Percentiles rank a stretch among this genome's conserved stretches.
Evolutionary conservation across 1,140 invertebrate genomes (phyloP).

Genomic region (Apis laboriosa): DNA sequence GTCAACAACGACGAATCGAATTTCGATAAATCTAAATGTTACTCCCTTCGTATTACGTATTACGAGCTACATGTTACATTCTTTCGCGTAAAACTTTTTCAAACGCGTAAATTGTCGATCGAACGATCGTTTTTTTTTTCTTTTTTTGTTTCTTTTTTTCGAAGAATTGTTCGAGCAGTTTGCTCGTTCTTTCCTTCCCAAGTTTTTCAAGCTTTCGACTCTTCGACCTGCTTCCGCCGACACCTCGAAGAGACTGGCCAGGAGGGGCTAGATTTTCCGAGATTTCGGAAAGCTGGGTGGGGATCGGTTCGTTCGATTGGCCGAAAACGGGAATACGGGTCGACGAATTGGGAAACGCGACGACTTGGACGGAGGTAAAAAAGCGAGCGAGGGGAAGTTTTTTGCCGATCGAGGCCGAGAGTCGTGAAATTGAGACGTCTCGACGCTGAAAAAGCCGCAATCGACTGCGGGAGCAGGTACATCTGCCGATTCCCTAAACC

Average conservation of each 20-base stretch:
- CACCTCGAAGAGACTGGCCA: constrained; percentile 55
- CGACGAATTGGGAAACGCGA: constrained; percentile 49
- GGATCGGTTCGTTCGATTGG: constrained; percentile 39
- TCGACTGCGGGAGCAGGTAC: constrained; percentile 77
- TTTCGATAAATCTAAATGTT: too few relatives aligned
- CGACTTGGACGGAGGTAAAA: constrained; percentile 59
- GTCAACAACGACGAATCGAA: too few relatives aligned
- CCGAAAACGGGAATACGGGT: constrained; percentile 20
- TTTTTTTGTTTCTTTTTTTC: too few relatives aligned
- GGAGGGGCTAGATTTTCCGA: constrained; percentile 46
- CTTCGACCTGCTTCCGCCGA: constrained; percentile 16
- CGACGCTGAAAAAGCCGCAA: constrained; percentile 76
- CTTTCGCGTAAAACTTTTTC: too few relatives aligned
- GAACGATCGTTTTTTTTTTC: too few relatives aligned
- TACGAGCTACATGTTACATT: too few relatives aligned
- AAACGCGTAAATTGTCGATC: too few relatives aligned
- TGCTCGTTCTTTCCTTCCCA: too few relatives aligned
- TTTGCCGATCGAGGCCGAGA: constrained; percentile 54
- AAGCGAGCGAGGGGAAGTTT: constrained; percentile 65
- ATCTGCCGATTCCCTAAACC: constrained; percentile 64
- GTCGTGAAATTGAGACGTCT: constrained; percentile 80
- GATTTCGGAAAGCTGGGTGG: constrained; percentile 60
- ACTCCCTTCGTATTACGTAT: too few relatives aligned
- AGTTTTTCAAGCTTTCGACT: neutral
- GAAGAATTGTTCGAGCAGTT: too few relatives aligned